Base-by-base conservation (phyloP, 2,113 vertebrate genomes). In the Dromas ardeola region DNA sequence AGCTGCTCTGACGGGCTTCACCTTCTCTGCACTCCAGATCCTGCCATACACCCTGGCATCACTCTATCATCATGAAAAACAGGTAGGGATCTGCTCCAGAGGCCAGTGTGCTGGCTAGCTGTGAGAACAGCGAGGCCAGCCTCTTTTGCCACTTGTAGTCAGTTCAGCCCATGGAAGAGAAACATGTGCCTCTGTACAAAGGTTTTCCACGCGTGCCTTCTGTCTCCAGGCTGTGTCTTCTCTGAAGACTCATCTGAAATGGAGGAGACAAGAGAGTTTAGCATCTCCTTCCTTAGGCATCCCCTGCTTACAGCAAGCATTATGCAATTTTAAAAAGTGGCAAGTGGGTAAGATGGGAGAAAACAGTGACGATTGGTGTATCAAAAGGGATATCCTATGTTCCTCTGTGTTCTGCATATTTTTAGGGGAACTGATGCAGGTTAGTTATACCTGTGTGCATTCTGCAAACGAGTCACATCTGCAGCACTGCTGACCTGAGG, bases 11-110 rank as follows among this genome's bases (percentile, higher is more conserved):
- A 99, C 99, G 0, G 99, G 99, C 3, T 99, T 98, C 96, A 98
- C 99, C 84, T 99, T 99, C 98, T 99, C 99, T 2, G 98, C 98
- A 6, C 97, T 99, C 62, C 99, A 99, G 97, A 98, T 99, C 89
- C 97, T 99, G 95, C 99, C 99, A 0, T 99, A 99, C 96, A 99
- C 98, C 0, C 98, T 99, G 58, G 98, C 98, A 7, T 98, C 99
- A 1, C 98, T 99, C 34, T 99, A 99, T 85, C 99, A 99, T 85
- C 98, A 98, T 0, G 98, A 99, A 66, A 98, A 98, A 61, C 98
- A 99, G 98, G 99, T 99, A 52, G 49, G 72, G 58, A 2, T 27
- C 59, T 43, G 43, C 81, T 49, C 13, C 38, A 2, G 61, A 6
- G 56, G 15, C 15, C 12, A 3, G 0, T 1, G 66, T 27, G 66